Evolutionary conservation across 2,113 vertebrate species (phyloP).

Genomic region (Microcebus ravelobensis): DNA sequence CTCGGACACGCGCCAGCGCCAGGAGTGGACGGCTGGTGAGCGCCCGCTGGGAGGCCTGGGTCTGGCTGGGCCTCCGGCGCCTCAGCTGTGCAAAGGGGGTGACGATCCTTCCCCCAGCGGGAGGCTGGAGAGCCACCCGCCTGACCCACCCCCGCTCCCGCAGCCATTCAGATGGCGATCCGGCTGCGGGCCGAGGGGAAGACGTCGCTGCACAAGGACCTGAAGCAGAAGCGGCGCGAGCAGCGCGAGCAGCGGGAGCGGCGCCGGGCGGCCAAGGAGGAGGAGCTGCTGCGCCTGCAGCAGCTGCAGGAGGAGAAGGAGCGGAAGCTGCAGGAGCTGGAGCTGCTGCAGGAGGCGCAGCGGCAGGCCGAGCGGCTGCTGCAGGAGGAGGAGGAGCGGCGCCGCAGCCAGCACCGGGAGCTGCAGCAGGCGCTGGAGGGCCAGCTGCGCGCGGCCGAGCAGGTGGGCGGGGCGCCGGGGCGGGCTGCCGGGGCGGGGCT

Average conservation of each 20-base stretch:
- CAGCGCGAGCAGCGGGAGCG: constrained; percentile 93
- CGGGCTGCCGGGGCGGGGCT: too few relatives aligned
- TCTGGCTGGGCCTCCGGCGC: background rate
- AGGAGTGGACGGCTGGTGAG: constrained; percentile 95
- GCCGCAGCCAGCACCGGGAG: constrained; percentile 93
- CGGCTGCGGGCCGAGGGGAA: constrained; percentile 93
- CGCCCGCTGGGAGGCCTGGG: background rate
- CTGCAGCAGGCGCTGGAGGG: constrained; percentile 92
- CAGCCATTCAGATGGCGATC: constrained; percentile 96
- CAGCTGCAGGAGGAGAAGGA: constrained; percentile 96
- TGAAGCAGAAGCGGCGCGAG: constrained; percentile 93
- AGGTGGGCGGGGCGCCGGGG: constrained; percentile 86
- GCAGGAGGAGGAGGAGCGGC: constrained; percentile 92
- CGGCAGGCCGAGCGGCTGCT: constrained; percentile 91
- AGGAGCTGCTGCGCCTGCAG: constrained; percentile 92
- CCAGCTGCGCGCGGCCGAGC: constrained; percentile 93
- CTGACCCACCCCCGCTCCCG: background rate
- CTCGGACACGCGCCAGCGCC: constrained; percentile 95
- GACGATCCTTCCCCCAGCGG: background rate
- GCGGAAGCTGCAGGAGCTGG: constrained; percentile 92
- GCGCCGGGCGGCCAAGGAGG: constrained; percentile 90
- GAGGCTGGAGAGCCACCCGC: background rate
- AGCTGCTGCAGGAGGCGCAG: constrained; percentile 95
- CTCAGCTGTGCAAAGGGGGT: background rate
- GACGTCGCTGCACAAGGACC: constrained; percentile 94